Conservation (phyloP, 2,113 vertebrate species). For the Todiramphus chloris region DNA sequence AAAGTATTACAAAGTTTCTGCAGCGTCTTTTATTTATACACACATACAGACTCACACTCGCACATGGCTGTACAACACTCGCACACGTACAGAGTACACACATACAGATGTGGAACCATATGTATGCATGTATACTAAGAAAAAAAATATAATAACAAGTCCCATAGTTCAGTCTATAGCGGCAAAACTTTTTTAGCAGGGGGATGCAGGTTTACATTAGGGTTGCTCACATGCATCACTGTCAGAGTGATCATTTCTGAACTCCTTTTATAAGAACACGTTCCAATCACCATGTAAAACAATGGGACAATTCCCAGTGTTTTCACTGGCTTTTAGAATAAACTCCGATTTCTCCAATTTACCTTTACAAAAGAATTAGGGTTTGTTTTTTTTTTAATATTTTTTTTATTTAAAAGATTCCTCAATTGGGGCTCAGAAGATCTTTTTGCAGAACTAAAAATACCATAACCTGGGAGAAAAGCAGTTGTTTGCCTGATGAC, state of each 20-base stretch:
- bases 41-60: slow-evolving; percentile 69
- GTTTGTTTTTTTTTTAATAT: background rate
- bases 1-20: slow-evolving; percentile 92
- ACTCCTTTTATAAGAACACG: background rate
- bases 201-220: slow-evolving; percentile 19
- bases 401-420: background rate
- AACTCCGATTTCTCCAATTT: background rate
- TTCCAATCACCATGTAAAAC: slow-evolving; percentile 1
- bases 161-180: slow-evolving; percentile 70
- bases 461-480: background rate
- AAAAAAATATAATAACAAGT: slow-evolving; percentile 63
- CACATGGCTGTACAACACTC: slow-evolving; percentile 80
- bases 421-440: slow-evolving; percentile 52
- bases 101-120: slow-evolving; percentile 67
- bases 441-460: slow-evolving; percentile 33
- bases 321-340: background rate
- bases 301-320: background rate
- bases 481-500: background rate
- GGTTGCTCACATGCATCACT: slow-evolving; percentile 59
- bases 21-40: slow-evolving; percentile 81
- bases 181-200: slow-evolving; percentile 61
- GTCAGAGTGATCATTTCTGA: slow-evolving; percentile 46
- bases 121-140: slow-evolving; percentile 69
- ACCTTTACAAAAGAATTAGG: too few relatives aligned
- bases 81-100: slow-evolving; percentile 73